phyloP scores from a whole-genome alignment of 2,113 vertebrate species.

The Heterocephalus glaber region DNA sequence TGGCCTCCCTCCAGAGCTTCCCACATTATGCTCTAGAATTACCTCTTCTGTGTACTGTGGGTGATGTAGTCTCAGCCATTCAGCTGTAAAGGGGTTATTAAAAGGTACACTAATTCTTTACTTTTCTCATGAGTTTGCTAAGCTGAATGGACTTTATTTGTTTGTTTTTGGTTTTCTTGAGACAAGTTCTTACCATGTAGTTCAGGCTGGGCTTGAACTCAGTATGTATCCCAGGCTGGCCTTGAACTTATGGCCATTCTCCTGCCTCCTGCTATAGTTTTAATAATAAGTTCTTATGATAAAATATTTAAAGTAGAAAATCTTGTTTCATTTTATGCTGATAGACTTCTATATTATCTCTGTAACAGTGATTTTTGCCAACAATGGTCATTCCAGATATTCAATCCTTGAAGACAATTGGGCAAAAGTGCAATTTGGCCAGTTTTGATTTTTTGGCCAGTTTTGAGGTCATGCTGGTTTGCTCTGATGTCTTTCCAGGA shows the following conservation, averaged over 20 bases:
- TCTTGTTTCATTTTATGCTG: conserved; percentile 19
- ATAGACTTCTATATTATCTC: neutral
- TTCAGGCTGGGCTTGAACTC: neutral
- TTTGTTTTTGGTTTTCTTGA: neutral
- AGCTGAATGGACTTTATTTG: neutral
- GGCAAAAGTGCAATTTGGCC: conserved; percentile 29
- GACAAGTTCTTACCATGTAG: neutral
- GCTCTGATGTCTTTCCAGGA: conserved; percentile 28
- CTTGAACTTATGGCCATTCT: neutral
- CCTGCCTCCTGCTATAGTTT: conserved; percentile 5
- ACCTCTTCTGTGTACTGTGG: neutral
- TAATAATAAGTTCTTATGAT: neutral
- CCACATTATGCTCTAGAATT: conserved; percentile 23
- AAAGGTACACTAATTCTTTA: conserved; percentile 33
- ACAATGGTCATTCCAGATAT: neutral
- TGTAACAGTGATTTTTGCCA: neutral
- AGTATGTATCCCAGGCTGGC: neutral
- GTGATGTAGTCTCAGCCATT: conserved; percentile 18
- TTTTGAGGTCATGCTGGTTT: conserved; percentile 39
- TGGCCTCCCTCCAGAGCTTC: neutral
- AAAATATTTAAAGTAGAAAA: conserved; percentile 35
- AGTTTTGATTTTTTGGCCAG: conserved; percentile 37
- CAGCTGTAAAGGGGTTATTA: neutral
- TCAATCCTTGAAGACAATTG: conserved; percentile 48
- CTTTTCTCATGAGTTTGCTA: conserved; percentile 32